A percentile compares a stretch with the other conserved stretches of the same genome.
phyloP scores from a whole-genome alignment of 2,888 invertebrate species.

The Eristalinus sepulchralis region DNA sequence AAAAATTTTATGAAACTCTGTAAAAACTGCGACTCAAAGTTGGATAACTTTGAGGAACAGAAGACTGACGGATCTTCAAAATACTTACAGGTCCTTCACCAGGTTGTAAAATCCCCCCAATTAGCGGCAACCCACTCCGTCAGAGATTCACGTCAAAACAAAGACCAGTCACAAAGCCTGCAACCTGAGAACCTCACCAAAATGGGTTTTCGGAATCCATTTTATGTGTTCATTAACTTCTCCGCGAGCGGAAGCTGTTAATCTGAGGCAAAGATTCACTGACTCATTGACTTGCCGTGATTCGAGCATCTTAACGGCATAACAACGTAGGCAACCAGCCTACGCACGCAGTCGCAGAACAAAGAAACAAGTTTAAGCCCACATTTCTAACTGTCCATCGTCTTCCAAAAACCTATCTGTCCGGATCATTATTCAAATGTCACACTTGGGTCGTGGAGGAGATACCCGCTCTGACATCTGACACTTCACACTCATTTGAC shows the following conservation, averaged over 20 bases:
- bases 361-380: background rate
- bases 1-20: too few relatives aligned
- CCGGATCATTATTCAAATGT: background rate
- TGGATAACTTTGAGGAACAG: too few relatives aligned
- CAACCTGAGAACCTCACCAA: background rate
- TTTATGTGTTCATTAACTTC: background rate
- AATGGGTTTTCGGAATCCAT: background rate
- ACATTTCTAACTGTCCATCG: background rate
- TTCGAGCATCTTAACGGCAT: background rate
- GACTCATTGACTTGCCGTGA: background rate
- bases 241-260: background rate
- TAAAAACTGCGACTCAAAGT: too few relatives aligned
- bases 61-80: too few relatives aligned
- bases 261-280: background rate
- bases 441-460: background rate
- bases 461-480: slow-evolving; percentile 11
- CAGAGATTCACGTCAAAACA: background rate
- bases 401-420: background rate
- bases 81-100: too few relatives aligned
- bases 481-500: slow-evolving; percentile 39
- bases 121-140: too few relatives aligned
- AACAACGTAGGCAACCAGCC: background rate
- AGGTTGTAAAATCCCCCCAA: too few relatives aligned
- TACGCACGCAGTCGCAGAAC: background rate
- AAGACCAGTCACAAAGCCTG: background rate